A percentile compares a stretch with the other conserved stretches of the same genome.
Evolutionary conservation across 2,113 vertebrate species (phyloP).

Genomic region (Macrotis lagotis): DNA sequence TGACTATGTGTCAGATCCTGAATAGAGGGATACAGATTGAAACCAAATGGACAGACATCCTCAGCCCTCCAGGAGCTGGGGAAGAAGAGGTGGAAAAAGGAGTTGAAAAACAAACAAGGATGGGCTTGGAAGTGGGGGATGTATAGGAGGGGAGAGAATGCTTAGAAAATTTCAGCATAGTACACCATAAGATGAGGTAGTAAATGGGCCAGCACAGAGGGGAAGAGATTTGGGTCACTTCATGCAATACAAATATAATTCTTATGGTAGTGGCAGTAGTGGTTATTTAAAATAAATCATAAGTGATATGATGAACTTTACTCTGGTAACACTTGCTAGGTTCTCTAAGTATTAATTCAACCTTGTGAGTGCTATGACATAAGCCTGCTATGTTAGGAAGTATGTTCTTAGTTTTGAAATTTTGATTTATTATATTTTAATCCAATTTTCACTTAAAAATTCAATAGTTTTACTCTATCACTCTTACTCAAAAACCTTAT

Average conservation of each 20-base stretch:
- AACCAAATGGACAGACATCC: background rate
- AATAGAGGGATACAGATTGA: background rate
- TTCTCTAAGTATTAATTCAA: background rate
- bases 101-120: background rate
- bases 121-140: background rate
- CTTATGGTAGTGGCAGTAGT: background rate
- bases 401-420: background rate
- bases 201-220: fast-evolving
- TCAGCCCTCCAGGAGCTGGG: background rate
- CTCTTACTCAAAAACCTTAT: constrained; percentile 6
- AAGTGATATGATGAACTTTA: background rate
- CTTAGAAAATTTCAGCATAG: background rate
- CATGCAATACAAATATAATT: background rate
- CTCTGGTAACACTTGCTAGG: background rate
- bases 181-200: background rate
- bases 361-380: background rate
- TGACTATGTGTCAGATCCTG: background rate
- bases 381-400: background rate
- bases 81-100: background rate
- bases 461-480: background rate
- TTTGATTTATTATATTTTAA: background rate
- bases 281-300: background rate
- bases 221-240: background rate
- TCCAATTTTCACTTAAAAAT: background rate
- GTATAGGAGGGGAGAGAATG: background rate